Percentiles rank a stretch among this genome's conserved stretches.
Evolutionary conservation across 2,888 invertebrate genomes (phyloP).

Genomic region (Torymus tubicola): DNA sequence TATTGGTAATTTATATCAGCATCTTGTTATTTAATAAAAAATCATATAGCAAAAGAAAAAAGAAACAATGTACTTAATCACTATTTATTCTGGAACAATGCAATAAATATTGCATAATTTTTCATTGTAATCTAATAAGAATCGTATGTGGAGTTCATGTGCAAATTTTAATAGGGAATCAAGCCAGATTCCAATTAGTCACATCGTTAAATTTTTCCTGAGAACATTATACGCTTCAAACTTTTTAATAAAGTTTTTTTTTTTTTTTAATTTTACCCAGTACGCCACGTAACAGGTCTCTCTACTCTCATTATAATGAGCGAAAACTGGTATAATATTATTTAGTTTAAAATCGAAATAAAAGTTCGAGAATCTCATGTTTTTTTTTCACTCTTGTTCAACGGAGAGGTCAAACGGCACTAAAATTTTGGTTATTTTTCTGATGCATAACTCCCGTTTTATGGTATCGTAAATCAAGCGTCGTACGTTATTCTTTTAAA

Average conservation of each 20-base stretch:
- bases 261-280: not conserved
- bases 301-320: not conserved
- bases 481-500: too few relatives aligned
- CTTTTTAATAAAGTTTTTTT: constrained; percentile 1
- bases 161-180: not conserved
- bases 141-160: constrained; percentile 3
- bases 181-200: constrained; percentile 11
- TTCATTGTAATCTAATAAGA: constrained; percentile 8
- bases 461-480: too few relatives aligned
- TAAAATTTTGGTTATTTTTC: too few relatives aligned
- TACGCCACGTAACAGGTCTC: not conserved
- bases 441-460: too few relatives aligned
- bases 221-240: constrained; percentile 2
- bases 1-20: too few relatives aligned
- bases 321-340: not conserved
- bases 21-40: too few relatives aligned
- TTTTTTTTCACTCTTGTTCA: too few relatives aligned
- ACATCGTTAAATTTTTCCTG: constrained; percentile 21
- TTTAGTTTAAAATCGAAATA: not conserved
- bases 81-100: too few relatives aligned
- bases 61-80: too few relatives aligned
- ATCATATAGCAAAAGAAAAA: too few relatives aligned
- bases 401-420: too few relatives aligned
- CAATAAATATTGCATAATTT: not conserved
- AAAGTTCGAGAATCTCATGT: too few relatives aligned